phyloP scores from a whole-genome alignment of 2,888 invertebrate genomes.

The Diaphora mendica region DNA sequence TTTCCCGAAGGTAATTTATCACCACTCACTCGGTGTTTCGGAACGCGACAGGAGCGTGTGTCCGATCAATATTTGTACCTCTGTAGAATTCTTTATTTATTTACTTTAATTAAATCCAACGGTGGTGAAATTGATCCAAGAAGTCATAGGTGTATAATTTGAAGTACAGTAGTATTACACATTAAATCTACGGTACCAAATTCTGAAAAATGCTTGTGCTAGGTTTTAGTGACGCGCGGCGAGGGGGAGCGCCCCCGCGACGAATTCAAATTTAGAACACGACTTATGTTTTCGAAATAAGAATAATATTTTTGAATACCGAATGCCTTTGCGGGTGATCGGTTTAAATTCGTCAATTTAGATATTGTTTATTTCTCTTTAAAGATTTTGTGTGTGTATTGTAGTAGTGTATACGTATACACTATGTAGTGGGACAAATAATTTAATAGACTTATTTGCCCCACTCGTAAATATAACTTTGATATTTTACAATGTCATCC shows the following conservation, averaged over 20 bases:
- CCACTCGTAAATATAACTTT: background rate
- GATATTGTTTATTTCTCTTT: conserved; percentile 19
- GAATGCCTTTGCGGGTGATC: conserved; percentile 82
- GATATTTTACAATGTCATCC: conserved; percentile 30
- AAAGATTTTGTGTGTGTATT: background rate
- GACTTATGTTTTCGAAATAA: conserved; percentile 70
- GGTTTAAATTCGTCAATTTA: conserved; percentile 50
- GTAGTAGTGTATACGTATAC: too few relatives aligned
- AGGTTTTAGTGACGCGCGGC: conserved; percentile 59
- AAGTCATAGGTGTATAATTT: background rate
- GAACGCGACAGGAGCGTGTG: conserved; percentile 60
- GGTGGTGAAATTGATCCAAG: background rate
- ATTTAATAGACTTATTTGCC: background rate
- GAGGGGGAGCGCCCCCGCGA: conserved; percentile 78
- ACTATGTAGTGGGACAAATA: background rate
- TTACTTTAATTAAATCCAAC: background rate
- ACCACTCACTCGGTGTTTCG: conserved; percentile 62
- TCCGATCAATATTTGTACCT: conserved; percentile 66
- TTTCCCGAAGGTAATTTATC: conserved; percentile 87
- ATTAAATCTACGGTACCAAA: conserved; percentile 39
- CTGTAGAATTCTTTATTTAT: conserved; percentile 43
- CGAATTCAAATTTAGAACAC: conserved; percentile 81
- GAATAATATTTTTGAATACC: conserved; percentile 73
- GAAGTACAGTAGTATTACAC: background rate
- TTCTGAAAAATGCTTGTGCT: conserved; percentile 21